These are phyloP conservation scores for Eugnorisma glareosa DNA, from an alignment of 2,888 invertebrate species.

Conservation along the genomic window DNA sequence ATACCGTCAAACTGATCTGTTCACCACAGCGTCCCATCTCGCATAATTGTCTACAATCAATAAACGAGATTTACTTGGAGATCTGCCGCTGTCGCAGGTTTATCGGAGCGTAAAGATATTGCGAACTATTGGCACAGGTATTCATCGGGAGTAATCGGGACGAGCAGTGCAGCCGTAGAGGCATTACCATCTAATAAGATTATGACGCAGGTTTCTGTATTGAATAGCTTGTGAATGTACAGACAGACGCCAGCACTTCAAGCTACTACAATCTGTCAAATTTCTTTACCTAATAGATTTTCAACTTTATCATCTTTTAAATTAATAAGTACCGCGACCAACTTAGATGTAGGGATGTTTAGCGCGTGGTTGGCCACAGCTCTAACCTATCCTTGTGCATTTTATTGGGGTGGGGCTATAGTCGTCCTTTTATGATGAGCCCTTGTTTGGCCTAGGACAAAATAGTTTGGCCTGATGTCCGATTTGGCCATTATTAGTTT, in stretches of 20 bases:
- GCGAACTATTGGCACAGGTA: conserved; percentile 14
- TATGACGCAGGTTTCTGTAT: neutral
- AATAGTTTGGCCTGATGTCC: too few relatives aligned
- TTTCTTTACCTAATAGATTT: too few relatives aligned
- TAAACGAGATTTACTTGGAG: neutral
- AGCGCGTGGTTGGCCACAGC: neutral
- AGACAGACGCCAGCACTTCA: too few relatives aligned
- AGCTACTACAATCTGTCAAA: too few relatives aligned
- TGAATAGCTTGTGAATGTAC: neutral
- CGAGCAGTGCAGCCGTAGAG: neutral
- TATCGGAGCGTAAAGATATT: conserved; percentile 29
- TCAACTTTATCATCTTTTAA: too few relatives aligned
- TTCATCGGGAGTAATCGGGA: neutral
- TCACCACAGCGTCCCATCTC: neutral
- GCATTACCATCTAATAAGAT: conserved; percentile 6
- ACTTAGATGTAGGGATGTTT: neutral
- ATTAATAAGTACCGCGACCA: neutral
- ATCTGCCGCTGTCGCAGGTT: neutral
- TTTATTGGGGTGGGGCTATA: neutral
- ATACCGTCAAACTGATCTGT: conserved; percentile 2
- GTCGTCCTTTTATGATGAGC: too few relatives aligned
- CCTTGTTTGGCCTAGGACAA: too few relatives aligned
- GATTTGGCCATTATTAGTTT: too few relatives aligned
- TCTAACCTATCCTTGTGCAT: neutral
- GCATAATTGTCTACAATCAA: conserved; percentile 21